phyloP scores from a whole-genome alignment of 1,140 invertebrate genomes.

The Lepidurus arcticus region DNA sequence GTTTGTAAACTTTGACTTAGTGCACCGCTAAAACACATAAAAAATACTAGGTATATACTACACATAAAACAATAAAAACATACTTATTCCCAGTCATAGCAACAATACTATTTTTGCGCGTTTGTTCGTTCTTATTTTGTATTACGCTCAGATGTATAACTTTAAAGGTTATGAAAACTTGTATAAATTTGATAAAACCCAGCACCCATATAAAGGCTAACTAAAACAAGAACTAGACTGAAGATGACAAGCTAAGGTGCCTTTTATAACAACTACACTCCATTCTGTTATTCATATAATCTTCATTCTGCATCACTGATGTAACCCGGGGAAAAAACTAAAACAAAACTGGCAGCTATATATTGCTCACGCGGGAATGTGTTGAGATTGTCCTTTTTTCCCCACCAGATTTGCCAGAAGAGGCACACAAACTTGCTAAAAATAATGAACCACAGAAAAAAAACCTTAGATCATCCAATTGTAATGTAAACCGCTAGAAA shows the following conservation, averaged over 20 bases:
- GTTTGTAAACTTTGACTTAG: no score
- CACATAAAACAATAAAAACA: no score
- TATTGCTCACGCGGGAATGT: slow-evolving; percentile 21
- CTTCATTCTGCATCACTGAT: neutral
- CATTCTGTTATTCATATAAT: slow-evolving; percentile 10
- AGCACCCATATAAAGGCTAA: slow-evolving; percentile 14
- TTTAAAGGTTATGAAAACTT: slow-evolving; percentile 14
- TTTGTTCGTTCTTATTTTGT: neutral
- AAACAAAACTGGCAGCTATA: neutral
- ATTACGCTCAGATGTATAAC: neutral
- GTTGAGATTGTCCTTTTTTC: slow-evolving; percentile 9
- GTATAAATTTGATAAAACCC: slow-evolving; percentile 1
- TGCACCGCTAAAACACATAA: no score
- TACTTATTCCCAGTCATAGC: no score
- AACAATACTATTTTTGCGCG: no score
- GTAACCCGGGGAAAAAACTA: neutral
- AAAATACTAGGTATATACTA: no score
- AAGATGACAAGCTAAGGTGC: neutral
- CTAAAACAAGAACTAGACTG: neutral
- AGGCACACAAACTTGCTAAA: neutral
- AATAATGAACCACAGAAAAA: neutral
- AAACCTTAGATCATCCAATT: neutral
- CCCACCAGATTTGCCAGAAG: neutral
- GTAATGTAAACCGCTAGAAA: neutral
- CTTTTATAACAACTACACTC: neutral